A percentile compares a stretch with the other conserved stretches of the same genome.
phyloP scores from a whole-genome alignment of 2,888 invertebrate genomes.

The Lottia scabra region DNA sequence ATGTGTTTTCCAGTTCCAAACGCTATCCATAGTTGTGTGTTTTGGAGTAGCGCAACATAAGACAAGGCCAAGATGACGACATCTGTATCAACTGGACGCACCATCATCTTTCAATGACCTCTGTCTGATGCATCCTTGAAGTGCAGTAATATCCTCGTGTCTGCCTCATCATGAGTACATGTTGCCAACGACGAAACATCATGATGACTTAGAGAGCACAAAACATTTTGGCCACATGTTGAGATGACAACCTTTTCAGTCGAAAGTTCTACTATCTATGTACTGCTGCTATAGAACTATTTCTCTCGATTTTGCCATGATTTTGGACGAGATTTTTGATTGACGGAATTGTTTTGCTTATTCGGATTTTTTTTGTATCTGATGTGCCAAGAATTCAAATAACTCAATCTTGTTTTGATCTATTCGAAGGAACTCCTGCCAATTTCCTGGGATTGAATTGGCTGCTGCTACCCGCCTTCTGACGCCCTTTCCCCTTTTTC shows the following conservation, averaged over 20 bases:
- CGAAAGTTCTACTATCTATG: not conserved
- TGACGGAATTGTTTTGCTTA: too few relatives aligned
- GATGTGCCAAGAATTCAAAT: constrained; percentile 22
- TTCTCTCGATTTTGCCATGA: too few relatives aligned
- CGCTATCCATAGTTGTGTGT: not conserved
- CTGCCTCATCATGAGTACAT: too few relatives aligned
- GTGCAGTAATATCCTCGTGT: too few relatives aligned
- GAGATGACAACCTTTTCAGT: too few relatives aligned
- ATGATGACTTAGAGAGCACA: too few relatives aligned
- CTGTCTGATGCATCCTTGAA: not conserved
- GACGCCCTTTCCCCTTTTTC: constrained; percentile 33
- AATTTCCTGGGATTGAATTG: constrained; percentile 23
- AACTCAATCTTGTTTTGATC: constrained; percentile 35
- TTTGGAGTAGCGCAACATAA: not conserved
- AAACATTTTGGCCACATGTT: too few relatives aligned
- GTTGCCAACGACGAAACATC: too few relatives aligned
- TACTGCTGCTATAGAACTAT: not conserved
- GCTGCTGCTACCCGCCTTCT: constrained; percentile 22
- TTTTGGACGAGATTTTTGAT: too few relatives aligned
- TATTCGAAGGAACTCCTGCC: constrained; percentile 25
- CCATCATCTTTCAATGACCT: not conserved
- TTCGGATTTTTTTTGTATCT: not conserved
- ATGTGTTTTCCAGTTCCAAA: not conserved
- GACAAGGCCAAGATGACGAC: not conserved
- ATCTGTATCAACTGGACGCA: not conserved